Base-by-base conservation (phyloP, 2,888 invertebrate genomes). In the Gastracanthus pulcherrimus region DNA sequence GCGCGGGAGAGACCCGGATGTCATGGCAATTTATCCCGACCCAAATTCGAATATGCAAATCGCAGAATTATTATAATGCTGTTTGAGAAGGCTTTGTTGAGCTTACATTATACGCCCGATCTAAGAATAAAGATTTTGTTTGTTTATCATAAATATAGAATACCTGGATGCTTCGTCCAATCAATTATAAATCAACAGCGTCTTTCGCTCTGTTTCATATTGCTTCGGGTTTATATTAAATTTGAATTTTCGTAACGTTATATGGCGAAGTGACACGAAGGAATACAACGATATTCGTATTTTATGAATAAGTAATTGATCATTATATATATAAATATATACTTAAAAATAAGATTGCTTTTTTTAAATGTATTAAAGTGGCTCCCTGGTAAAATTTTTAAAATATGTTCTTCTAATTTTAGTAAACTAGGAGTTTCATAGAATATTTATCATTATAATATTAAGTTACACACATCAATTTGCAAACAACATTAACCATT, bases 11-110 rank as follows among this genome's bases (percentile, higher is more conserved):
- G 31, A 31, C 29, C 60, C 31, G 31, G 60, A 60, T 13, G n/a
- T 1, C 38, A 16, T 3, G 60, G 26, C 36, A 75, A 75, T 75
- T 75, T 64, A 75, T 75, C 36, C 60, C 55, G 62, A 38, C 64
- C 62, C 38, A 79, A 81, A 85, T 83, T 81, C 80, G 34, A 80
- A 58, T 67, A 76, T 76, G 72, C 58, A 76, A 81, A 81, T 81
- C 23, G 34, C 0, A 13, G 2, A 58, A 81, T 81, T 67, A 79
- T 79, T 72, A 79, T 79, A 79, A 72, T 55, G 45, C 41, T 55
- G 64, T 23, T 64, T 64, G 31, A 9, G 23, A 34, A 16, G 70
- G 41, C 34, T 64, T 76, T 76, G 51, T 64, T 64, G 51, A 29
- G 64, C 64, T 71, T 77, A 67, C 67, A 58, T 76, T 67, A 77